Evolutionary conservation across 1,140 invertebrate species (phyloP).

Genomic region (Penaeus indicus): DNA sequence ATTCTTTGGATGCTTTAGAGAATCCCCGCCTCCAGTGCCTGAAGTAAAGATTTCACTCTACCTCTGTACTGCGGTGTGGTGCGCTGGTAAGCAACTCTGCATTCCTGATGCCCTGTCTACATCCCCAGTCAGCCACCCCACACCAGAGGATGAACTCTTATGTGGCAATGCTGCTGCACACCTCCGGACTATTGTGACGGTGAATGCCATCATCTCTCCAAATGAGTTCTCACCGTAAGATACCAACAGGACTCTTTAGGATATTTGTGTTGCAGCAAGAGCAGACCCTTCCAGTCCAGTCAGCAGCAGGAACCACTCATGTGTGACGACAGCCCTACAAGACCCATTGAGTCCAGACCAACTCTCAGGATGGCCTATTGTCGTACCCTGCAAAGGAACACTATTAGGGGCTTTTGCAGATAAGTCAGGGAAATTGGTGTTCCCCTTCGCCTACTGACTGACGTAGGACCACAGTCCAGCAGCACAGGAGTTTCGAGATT

Average conservation of each 20-base stretch:
- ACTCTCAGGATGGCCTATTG: slow-evolving; percentile 6
- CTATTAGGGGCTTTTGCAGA: slow-evolving; percentile 9
- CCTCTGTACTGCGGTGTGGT: too few relatives aligned
- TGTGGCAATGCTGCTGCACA: too few relatives aligned
- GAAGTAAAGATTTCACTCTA: too few relatives aligned
- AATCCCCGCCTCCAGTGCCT: too few relatives aligned
- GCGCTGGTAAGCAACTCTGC: too few relatives aligned
- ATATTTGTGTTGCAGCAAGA: not conserved
- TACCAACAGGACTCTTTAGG: not conserved
- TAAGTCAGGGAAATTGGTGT: slow-evolving; percentile 7
- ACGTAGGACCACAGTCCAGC: not conserved
- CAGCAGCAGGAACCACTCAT: too few relatives aligned
- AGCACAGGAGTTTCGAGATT: not conserved
- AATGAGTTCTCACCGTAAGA: not conserved
- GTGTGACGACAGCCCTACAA: too few relatives aligned
- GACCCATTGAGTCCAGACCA: not conserved
- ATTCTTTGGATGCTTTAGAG: not conserved
- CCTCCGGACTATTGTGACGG: not conserved
- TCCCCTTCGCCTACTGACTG: not conserved
- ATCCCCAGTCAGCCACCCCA: too few relatives aligned
- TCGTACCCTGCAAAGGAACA: not conserved
- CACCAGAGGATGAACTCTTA: too few relatives aligned
- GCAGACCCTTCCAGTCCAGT: not conserved
- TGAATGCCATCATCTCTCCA: not conserved
- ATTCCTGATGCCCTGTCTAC: too few relatives aligned